Conservation (phyloP, 1,140 invertebrate species). For the Myzus persicae region DNA sequence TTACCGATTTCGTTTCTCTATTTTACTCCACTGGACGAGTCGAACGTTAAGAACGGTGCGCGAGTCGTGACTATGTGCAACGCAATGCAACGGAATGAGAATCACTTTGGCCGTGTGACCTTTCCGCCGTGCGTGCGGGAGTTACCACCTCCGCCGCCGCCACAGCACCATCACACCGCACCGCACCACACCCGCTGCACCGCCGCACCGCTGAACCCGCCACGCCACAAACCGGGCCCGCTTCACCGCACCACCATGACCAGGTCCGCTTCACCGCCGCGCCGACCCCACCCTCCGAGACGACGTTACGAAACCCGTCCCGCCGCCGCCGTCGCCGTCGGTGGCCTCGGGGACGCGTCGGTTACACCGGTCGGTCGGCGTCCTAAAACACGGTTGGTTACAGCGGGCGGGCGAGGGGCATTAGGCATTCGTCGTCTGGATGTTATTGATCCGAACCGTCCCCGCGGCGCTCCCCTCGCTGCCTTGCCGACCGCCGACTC, state of each 20-base stretch:
- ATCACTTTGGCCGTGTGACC: constrained; percentile 58
- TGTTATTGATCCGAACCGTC: constrained; percentile 56
- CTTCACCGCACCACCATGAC: not conserved
- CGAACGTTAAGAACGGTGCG: constrained; percentile 48
- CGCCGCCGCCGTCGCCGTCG: not conserved
- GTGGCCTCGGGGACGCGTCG: constrained; percentile 52
- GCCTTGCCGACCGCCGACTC: not conserved
- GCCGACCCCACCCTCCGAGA: not conserved
- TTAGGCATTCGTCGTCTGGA: constrained; percentile 48
- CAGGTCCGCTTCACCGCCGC: not conserved
- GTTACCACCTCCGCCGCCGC: not conserved
- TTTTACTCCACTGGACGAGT: not conserved
- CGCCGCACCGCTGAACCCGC: not conserved
- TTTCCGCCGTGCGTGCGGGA: not conserved
- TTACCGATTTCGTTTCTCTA: constrained; percentile 56
- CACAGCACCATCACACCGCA: not conserved
- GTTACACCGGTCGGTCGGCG: constrained; percentile 52
- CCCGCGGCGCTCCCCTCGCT: not conserved
- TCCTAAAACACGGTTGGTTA: constrained; percentile 19
- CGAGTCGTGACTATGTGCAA: constrained; percentile 58
- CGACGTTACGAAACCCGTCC: constrained; percentile 40
- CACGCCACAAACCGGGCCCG: not conserved
- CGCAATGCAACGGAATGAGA: constrained; percentile 54
- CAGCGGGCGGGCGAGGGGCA: not conserved
- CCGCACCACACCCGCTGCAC: not conserved